phyloP scores from a whole-genome alignment of 1,140 invertebrate species.

The Formica exsecta region DNA sequence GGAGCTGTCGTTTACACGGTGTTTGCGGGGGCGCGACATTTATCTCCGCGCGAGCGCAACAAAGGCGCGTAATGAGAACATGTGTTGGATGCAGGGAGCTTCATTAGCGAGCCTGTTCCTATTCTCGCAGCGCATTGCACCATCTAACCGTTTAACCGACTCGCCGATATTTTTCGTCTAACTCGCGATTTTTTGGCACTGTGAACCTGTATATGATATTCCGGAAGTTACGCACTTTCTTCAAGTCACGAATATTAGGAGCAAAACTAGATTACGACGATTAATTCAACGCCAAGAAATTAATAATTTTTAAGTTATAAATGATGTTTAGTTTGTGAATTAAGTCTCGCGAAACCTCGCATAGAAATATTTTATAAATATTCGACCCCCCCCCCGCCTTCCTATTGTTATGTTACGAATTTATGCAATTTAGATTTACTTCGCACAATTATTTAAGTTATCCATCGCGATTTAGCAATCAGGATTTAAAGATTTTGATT shows the following conservation, averaged over 20 bases:
- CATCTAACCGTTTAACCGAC: conserved; percentile 37
- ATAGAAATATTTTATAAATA: not conserved
- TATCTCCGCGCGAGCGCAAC: conserved; percentile 77
- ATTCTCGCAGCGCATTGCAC: conserved; percentile 59
- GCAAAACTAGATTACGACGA: not conserved
- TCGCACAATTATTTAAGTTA: not conserved
- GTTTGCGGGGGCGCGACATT: conserved; percentile 67
- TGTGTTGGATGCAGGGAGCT: conserved; percentile 79
- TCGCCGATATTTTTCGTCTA: conserved; percentile 43
- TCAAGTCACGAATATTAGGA: not conserved
- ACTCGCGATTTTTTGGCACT: conserved; percentile 56
- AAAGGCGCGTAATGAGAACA: conserved; percentile 85
- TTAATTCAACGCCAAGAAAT: not conserved
- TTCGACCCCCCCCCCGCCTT: not conserved
- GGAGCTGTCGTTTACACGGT: conserved; percentile 70
- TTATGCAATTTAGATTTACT: not conserved
- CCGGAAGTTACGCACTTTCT: not conserved
- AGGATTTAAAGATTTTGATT: not conserved
- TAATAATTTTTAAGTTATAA: not conserved
- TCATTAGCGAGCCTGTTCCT: conserved; percentile 78
- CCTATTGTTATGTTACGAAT: not conserved
- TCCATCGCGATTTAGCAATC: not conserved
- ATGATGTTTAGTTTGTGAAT: not conserved
- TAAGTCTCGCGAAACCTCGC: not conserved
- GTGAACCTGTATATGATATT: not conserved